Evolutionary conservation across 2,888 invertebrate species (phyloP), one percentile per base, ranked within the genome.

Genomic region (Spodoptera exigua): DNA sequence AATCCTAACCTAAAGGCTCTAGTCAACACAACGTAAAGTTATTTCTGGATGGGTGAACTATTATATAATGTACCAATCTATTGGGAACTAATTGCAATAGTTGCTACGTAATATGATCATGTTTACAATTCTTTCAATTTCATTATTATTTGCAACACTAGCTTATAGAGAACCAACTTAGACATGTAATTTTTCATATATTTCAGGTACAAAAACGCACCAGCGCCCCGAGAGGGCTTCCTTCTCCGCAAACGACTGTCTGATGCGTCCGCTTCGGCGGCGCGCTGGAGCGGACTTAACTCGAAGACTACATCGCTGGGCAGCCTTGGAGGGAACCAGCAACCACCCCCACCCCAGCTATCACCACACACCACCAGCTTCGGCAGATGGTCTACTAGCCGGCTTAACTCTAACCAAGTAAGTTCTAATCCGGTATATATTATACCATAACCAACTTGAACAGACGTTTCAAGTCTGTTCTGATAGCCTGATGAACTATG

Each of bases 261-360:
- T 83, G 97, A 96, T 85, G 95, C 95, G 53, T 95, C 95, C 9
- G 93, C 95, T 60, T 95, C 95, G 80, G 95, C 95, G 79, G 93
- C 94, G 76, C 94, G 88, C 86, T 95, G 88, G 95, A 94, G 95
- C 76, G 96, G 96, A 11, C 95, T 97, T 80, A 96, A 97, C 89
- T 97, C 97, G 77, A 98, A 98, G 95, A 98, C 98, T 74, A 98
- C 98, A 46, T 98, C 98, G 45, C 95, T 98, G 61, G 97, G 96
- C 85, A 97, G 97, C 81, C 95, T 97, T 72, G 96, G 96, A 46
- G 89, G 85, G 53, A 87, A 82, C 77, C 96, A 80, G 91, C 96
- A 96, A 95, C 96, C 86, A 89, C 96, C 84, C 11, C 91, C 91
- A 46, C 92, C 93, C 0, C 93, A 92, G 61, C 88, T 93, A n/a